A percentile compares a stretch with the other conserved stretches of the same genome.
Conservation (phyloP, 1,140 invertebrate genomes). For the Drosophila ohnishii region DNA sequence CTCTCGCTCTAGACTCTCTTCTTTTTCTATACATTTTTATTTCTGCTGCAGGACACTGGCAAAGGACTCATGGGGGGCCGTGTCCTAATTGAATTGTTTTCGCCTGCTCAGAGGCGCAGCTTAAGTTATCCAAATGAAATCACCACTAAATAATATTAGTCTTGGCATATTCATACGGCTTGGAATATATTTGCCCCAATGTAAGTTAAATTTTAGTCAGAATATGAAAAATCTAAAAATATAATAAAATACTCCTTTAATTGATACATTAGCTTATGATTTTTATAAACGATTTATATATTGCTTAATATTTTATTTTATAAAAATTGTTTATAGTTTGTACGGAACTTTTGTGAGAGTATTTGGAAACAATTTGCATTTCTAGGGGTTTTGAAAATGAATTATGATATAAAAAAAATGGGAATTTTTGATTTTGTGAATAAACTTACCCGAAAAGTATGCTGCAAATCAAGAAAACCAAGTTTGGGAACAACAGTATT, state of each 20-base stretch:
- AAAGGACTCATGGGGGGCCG: constrained; percentile 22
- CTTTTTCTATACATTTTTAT: neutral
- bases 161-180: neutral
- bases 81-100: constrained; percentile 31
- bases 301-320: neutral
- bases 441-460: neutral
- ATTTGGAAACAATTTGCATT: neutral
- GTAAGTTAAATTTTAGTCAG: neutral
- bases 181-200: neutral
- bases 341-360: neutral
- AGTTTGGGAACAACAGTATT: too few relatives aligned
- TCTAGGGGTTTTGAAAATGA: neutral
- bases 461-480: neutral
- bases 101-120: neutral
- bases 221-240: neutral
- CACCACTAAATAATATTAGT: constrained; percentile 9
- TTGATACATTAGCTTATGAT: neutral
- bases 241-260: too few relatives aligned
- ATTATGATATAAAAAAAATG: neutral
- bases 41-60: constrained; percentile 21
- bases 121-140: constrained; percentile 9
- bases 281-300: too few relatives aligned
- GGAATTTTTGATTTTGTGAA: neutral
- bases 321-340: neutral
- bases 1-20: neutral